phyloP scores from a whole-genome alignment of 2,888 invertebrate species.

The Marronus borbonicus region DNA sequence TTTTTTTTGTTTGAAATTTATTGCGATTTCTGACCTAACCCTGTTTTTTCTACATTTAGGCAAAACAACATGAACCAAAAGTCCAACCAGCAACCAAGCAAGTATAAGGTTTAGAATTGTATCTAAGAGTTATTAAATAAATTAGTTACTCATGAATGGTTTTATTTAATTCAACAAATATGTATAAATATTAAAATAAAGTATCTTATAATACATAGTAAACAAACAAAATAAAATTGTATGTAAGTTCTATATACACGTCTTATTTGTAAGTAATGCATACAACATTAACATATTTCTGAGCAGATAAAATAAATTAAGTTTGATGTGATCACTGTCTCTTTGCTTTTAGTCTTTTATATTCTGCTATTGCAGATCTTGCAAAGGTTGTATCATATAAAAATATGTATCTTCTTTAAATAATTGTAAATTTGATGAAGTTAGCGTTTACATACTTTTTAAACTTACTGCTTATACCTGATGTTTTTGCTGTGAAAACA shows the following conservation, averaged over 20 bases:
- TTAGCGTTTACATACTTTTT: conserved; percentile 26
- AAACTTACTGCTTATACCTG: conserved; percentile 25
- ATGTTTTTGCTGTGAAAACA: conserved; percentile 16
- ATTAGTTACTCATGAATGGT: conserved; percentile 30
- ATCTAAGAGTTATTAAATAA: conserved; percentile 18
- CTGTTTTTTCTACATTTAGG: neutral
- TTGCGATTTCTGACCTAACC: too few relatives aligned
- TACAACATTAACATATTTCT: conserved; percentile 37
- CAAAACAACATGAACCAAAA: neutral
- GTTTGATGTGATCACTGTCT: conserved; percentile 22
- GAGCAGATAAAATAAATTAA: conserved; percentile 37
- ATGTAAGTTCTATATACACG: conserved; percentile 30
- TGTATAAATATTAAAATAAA: conserved; percentile 45
- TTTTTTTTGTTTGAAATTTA: too few relatives aligned
- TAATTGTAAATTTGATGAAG: conserved; percentile 16
- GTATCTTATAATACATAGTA: conserved; percentile 38
- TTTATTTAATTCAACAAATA: conserved; percentile 44
- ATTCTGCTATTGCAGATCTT: conserved; percentile 22
- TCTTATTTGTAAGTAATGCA: conserved; percentile 30
- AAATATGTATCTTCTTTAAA: conserved; percentile 43
- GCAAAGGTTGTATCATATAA: conserved; percentile 34
- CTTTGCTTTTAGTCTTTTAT: conserved; percentile 35
- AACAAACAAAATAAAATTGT: conserved; percentile 38
- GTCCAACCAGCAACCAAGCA: conserved; percentile 23
- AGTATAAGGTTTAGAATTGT: conserved; percentile 6